Evolutionary conservation across 2,797 vertebrate genomes (phyloP), one percentile per base, ranked within the genome.

Genomic region (Oreortyx pictus): DNA sequence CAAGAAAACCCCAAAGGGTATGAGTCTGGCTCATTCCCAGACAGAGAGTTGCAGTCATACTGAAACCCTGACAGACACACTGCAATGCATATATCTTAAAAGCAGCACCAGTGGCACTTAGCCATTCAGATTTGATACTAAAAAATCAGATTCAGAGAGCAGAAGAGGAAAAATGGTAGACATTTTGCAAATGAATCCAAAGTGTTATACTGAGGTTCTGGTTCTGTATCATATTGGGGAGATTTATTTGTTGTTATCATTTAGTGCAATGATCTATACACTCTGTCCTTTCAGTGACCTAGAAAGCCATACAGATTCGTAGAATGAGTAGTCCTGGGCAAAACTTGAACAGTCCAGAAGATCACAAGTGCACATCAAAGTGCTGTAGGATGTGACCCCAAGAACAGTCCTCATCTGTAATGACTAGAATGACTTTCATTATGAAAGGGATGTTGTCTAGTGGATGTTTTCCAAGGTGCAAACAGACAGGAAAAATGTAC

Each of bases 21-120:
- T 67, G 57, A 84, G 77, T 66, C 80, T 93, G 89, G 41, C 47
- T 83, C 31, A 33, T 54, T 57, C 75, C 33, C 76, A 95, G 77
- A 16, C 60, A 85, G 82, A 47, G 10, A 83, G n/a, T 72, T 81
- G 49, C 79, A 89, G 80, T 82, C 70, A 56, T 68, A 76, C 50
- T 75, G 84, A 82, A 82, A 84, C 29, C 33, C 41, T 86, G 81
- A 94, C 46, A 91, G 72, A 89, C 66, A 72, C 33, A 8, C 27
- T 85, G 64, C 56, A 78, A 49, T 46, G 35, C 49, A 77, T 81
- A 22, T 37, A 39, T 66, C 71, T 79, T 59, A 86, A 82, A 91
- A 80, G 9, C 65, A 86, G 74, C 47, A 65, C 16, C 23, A 46
- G 17, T 39, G 39, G 29, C 64, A 86, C 72, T 83, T 37, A 68